A percentile compares a stretch with the other conserved stretches of the same genome.
Evolutionary conservation across 2,888 invertebrate species (phyloP).

Genomic region (Yponomeuta evonymella): DNA sequence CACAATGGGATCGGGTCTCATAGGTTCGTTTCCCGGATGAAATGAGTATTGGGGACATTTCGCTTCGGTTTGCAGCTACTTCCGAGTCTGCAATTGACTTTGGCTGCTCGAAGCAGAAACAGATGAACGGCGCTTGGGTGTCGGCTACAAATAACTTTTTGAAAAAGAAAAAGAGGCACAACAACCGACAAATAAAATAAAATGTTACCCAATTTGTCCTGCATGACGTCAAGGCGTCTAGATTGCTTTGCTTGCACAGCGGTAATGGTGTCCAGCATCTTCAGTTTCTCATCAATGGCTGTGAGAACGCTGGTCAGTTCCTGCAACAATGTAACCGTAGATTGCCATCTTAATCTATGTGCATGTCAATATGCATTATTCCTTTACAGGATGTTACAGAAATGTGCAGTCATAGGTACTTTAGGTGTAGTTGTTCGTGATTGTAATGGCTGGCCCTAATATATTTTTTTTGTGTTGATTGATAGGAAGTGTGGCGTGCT

Average conservation of each 20-base stretch:
- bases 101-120: neutral
- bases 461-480: too few species aligned
- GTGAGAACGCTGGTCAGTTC: slow-evolving; percentile 53
- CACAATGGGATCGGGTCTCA: slow-evolving; percentile 38
- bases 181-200: neutral
- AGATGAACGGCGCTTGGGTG: too few species aligned
- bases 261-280: slow-evolving; percentile 58
- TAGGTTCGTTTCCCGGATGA: slow-evolving; percentile 31
- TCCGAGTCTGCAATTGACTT: neutral
- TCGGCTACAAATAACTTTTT: neutral
- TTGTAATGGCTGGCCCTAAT: too few species aligned
- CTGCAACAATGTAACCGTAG: slow-evolving; percentile 41
- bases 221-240: slow-evolving; percentile 62
- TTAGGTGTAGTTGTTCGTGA: too few species aligned
- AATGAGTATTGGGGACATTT: slow-evolving; percentile 14
- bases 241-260: slow-evolving; percentile 59
- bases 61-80: neutral
- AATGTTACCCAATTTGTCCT: slow-evolving; percentile 62
- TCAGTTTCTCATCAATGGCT: slow-evolving; percentile 61
- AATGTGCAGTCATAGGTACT: too few species aligned
- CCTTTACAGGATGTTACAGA: neutral
- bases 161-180: neutral
- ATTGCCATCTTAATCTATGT: neutral
- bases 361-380: neutral
- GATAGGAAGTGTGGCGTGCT: too few species aligned